Evolutionary conservation across 2,113 vertebrate genomes (phyloP), one percentile per base, ranked within the genome.

Genomic region (Campylomormyrus tamandua): DNA sequence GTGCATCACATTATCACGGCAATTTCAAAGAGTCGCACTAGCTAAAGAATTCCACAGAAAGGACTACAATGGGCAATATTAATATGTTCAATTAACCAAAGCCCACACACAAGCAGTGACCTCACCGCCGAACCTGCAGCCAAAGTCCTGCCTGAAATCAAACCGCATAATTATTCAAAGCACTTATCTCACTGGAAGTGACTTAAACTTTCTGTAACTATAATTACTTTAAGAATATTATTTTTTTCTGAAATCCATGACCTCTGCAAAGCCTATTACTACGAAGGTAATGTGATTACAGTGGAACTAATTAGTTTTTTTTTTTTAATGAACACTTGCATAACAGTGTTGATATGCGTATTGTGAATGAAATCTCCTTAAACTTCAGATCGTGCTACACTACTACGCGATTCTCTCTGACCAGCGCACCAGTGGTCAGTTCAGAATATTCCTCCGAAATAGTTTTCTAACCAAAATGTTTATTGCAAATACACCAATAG

Each of bases 221-320:
- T 27, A 86, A 86, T 84, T 49, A 50, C 45, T 49, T 86, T 48
- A 84, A 84, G 10, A 84, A 45, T 48, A 31, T 31, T 13, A 31
- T 62, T 70, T 70, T 83, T 70, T 83, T 83, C 80, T 13, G 39
- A 21, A 45, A 85, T 85, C 39, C 42, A 85, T 24, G 83, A n/a
- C 83, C 46, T 85, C 83, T 48, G 83, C 83, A 11, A 49, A 85
- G 46, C 21, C 83, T 46, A 85, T 83, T 83, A 46, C 42, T 83
- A 46, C 27, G 39, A 46, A 83, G 42, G 80, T 42, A 83, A 39
- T 24, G 39, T 83, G 42, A 83, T 42, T 42, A 46, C 80, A 83
- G 42, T 83, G 80, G 42, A 83, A 83, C 80, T 83, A 42, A 83
- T 46, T 70, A 70, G 62, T 83, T 83, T 83, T 45, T 83, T 83